Conservation (phyloP, 2,888 invertebrate species). For the Rhodophaea formosa region DNA sequence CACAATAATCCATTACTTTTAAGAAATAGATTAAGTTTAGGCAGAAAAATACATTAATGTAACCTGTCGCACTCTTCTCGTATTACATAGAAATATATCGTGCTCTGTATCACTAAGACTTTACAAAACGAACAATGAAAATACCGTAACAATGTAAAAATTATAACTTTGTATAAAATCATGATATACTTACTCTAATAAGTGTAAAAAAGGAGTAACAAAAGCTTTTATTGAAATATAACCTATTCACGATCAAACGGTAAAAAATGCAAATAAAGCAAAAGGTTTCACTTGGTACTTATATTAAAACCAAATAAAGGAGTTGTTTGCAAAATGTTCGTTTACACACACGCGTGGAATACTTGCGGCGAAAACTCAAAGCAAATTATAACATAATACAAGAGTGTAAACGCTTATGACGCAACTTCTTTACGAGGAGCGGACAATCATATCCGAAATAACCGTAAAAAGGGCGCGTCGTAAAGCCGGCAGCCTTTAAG, state of each 20-base stretch:
- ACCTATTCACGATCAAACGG: not conserved
- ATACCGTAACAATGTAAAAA: too few species aligned
- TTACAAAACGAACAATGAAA: too few species aligned
- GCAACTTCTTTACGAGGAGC: constrained; percentile 60
- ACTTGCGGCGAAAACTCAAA: constrained; percentile 25
- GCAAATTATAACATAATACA: constrained; percentile 35
- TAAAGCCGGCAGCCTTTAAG: constrained; percentile 65
- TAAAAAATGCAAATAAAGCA: not conserved
- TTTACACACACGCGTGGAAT: not conserved
- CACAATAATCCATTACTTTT: too few species aligned
- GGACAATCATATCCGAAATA: constrained; percentile 69
- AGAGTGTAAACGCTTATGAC: constrained; percentile 49
- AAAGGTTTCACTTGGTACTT: not conserved
- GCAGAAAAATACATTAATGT: too few species aligned
- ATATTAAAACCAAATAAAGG: not conserved
- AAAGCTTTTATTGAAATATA: too few species aligned
- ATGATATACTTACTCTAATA: too few species aligned
- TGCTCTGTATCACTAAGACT: too few species aligned
- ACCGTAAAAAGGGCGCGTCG: constrained; percentile 67
- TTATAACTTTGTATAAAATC: too few species aligned
- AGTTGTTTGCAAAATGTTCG: not conserved
- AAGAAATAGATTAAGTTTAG: too few species aligned
- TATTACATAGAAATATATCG: too few species aligned
- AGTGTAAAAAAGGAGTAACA: too few species aligned
- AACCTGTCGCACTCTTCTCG: too few species aligned